Percentiles rank a stretch among this genome's conserved stretches.
phyloP scores from a whole-genome alignment of 2,888 invertebrate species.

The Belgica antarctica region DNA sequence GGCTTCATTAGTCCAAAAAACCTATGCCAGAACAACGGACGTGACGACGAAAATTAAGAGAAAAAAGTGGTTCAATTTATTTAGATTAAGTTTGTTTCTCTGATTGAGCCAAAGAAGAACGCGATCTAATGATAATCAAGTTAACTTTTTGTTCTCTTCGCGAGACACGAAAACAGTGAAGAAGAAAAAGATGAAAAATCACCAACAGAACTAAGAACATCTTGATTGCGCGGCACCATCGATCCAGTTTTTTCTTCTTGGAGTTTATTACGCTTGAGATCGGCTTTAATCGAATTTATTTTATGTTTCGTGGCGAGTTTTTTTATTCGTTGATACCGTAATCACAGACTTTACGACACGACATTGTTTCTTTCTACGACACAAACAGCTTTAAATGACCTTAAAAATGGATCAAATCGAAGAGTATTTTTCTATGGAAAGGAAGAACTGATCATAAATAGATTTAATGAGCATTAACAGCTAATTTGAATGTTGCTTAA shows the following conservation, averaged over 20 bases:
- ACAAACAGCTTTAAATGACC: constrained; percentile 27
- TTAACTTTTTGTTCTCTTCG: too few relatives aligned
- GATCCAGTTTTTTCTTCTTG: constrained; percentile 23
- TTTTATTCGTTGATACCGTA: background rate
- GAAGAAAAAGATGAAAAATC: constrained; percentile 6
- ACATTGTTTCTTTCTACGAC: background rate
- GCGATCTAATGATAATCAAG: constrained; percentile 40
- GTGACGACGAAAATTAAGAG: background rate
- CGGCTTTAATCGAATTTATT: constrained; percentile 17
- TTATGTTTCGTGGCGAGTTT: background rate
- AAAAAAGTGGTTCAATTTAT: constrained; percentile 43
- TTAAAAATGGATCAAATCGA: constrained; percentile 37
- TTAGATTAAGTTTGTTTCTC: constrained; percentile 25
- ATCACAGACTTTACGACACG: background rate
- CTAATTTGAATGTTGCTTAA: background rate
- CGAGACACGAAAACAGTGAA: too few relatives aligned
- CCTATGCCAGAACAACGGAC: too few relatives aligned
- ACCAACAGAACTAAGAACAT: background rate
- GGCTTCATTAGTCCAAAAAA: constrained; percentile 36
- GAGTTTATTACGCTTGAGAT: background rate
- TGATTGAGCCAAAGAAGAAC: background rate
- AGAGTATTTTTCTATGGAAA: background rate
- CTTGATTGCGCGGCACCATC: background rate
- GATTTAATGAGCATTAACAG: background rate
- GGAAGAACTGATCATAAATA: background rate